Base-by-base conservation (phyloP, 2,797 vertebrate species). In the Echiichthys vipera region DNA sequence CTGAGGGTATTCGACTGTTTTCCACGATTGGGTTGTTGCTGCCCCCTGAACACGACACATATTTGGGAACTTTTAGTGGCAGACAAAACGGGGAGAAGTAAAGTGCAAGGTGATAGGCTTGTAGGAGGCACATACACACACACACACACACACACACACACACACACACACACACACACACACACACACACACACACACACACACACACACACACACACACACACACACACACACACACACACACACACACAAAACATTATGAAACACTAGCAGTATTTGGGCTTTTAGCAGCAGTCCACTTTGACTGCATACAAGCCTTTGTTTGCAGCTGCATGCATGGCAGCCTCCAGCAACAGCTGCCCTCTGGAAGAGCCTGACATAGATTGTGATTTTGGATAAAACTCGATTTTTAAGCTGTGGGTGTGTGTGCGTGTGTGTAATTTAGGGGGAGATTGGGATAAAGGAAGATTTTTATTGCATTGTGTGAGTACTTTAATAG, bases 271-370 rank as follows among this genome's bases (percentile, higher is more conserved):
- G 49, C 83, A 87, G 63, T 59, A 71, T 90, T 90, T 85, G 64
- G 65, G 77, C 75, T 88, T 76, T 82, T 54, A 73, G 68, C 71
- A 75, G 74, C 77, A 77, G 81, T 63, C 46, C 59, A 57, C 69
- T 64, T 80, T 65, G 79, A 75, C 71, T 77, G 76, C 74, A 72
- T 64, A 74, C 71, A 46, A 36, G 58, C 58, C 78, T 83, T 91
- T 90, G 87, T 89, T 83, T 90, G 83, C 83, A 86, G 85, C 86
- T 86, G 82, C 68, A 78, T 90, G 78, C 80, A 80, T 84, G 74
- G 78, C 73, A 84, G 76, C 75, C 75, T 87, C 75, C 50, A 65
- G 83, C 76, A 87, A 77, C 84, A 88, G 80, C 88, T 87, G 84
- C 73, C 51, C 63, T 47, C 74, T 73, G 54, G 56, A 81, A 71